These are phyloP conservation scores for Drosophila serrata DNA, from an alignment of 1,140 invertebrate genomes.

Conservation along the genomic window DNA sequence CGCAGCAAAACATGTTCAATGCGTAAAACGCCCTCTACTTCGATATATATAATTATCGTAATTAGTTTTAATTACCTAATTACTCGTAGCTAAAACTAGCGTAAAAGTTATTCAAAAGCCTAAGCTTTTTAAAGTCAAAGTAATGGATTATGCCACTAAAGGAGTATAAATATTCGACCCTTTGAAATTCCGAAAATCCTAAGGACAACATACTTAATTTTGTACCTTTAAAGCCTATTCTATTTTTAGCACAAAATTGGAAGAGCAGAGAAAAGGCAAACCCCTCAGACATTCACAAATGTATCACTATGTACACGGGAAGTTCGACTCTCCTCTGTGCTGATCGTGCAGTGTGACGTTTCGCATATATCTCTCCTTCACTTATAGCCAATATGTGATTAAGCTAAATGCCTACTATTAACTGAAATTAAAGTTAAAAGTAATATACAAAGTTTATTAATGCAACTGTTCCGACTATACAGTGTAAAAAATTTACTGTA, in stretches of 20 bases:
- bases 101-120: slow-evolving; percentile 64
- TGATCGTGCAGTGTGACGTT: not conserved
- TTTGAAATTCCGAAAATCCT: slow-evolving; percentile 63
- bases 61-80: slow-evolving; percentile 29
- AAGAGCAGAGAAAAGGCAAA: not conserved
- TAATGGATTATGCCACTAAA: slow-evolving; percentile 42
- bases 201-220: slow-evolving; percentile 76
- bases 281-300: not conserved
- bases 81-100: slow-evolving; percentile 62
- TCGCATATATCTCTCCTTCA: slow-evolving; percentile 31
- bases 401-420: slow-evolving; percentile 52
- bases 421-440: slow-evolving; percentile 32
- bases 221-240: slow-evolving; percentile 33
- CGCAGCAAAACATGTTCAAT: slow-evolving; percentile 93
- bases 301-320: not conserved
- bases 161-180: slow-evolving; percentile 42
- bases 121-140: slow-evolving; percentile 67
- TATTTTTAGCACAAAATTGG: not conserved
- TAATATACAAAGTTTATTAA: slow-evolving; percentile 36
- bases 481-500: slow-evolving; percentile 37
- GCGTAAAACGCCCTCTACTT: slow-evolving; percentile 60
- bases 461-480: slow-evolving; percentile 39
- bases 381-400: slow-evolving; percentile 73
- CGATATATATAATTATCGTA: slow-evolving; percentile 40
- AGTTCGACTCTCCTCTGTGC: not conserved